Percentiles rank a stretch among this genome's conserved stretches.
Conservation (phyloP, 2,888 invertebrate species). For the Nephrocerus scutellatus region DNA sequence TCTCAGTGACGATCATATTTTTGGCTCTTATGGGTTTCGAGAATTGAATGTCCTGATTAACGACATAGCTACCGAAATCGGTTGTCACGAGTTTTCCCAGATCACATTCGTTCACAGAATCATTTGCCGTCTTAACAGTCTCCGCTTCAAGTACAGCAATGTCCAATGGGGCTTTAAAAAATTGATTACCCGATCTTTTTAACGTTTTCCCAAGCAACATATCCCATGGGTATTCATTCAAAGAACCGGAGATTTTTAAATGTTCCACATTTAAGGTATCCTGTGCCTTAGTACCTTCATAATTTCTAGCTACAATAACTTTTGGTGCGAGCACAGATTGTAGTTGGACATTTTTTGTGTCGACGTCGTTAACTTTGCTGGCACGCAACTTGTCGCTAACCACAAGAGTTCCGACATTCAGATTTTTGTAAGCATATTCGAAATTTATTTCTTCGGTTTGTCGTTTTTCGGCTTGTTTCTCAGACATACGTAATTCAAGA, state of each 20-base stretch:
- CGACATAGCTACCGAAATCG: conserved; percentile 39
- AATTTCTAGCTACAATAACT: conserved; percentile 27
- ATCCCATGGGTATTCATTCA: conserved; percentile 50
- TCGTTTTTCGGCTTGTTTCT: conserved; percentile 19
- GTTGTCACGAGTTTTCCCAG: conserved; percentile 42
- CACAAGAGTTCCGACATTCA: conserved; percentile 34
- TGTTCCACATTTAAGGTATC: conserved; percentile 42
- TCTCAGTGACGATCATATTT: conserved; percentile 42
- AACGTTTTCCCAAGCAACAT: conserved; percentile 48
- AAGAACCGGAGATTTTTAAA: conserved; percentile 45
- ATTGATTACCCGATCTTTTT: conserved; percentile 48
- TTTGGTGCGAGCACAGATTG: conserved; percentile 32
- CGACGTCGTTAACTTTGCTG: conserved; percentile 31
- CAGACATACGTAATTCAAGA: conserved; percentile 26
- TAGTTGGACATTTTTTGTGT: conserved; percentile 27
- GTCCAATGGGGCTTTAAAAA: conserved; percentile 35
- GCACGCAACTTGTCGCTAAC: conserved; percentile 30
- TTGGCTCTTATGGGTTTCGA: conserved; percentile 41
- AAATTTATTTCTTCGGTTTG: conserved; percentile 8
- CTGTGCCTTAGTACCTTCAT: conserved; percentile 10
- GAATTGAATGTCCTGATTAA: conserved; percentile 49
- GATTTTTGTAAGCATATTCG: conserved; percentile 28
- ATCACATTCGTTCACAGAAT: conserved; percentile 31
- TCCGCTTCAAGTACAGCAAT: conserved; percentile 36
- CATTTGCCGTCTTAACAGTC: conserved; percentile 31